Conservation (phyloP, 2,888 invertebrate species). For the Drosophila quinaria region DNA sequence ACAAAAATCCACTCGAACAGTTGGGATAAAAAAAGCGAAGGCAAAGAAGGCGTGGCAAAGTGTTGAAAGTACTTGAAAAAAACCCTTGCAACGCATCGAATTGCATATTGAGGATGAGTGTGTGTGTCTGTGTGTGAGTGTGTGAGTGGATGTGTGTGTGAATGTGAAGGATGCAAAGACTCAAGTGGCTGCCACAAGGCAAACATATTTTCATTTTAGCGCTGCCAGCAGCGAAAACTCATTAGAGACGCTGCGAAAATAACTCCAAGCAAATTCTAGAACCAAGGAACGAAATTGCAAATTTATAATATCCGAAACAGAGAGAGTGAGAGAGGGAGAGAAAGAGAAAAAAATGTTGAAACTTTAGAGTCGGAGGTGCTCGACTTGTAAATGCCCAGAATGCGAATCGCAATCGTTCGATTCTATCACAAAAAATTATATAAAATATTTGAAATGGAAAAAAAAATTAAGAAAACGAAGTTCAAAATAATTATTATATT, state of each 20-base stretch:
- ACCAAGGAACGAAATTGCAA: constrained; percentile 68
- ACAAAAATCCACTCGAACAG: constrained; percentile 35
- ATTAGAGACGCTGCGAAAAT: constrained; percentile 71
- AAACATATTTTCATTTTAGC: constrained; percentile 76
- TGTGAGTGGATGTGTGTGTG: constrained; percentile 15
- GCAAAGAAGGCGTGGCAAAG: constrained; percentile 47
- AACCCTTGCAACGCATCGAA: constrained; percentile 57
- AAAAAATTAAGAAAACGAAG: no score
- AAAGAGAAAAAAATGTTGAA: not conserved
- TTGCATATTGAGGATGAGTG: constrained; percentile 54
- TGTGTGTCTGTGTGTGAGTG: constrained; percentile 2
- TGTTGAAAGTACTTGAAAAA: constrained; percentile 56
- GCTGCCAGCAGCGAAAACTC: constrained; percentile 69
- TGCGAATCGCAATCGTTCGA: not conserved
- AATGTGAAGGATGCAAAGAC: constrained; percentile 30
- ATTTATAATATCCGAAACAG: constrained; percentile 77
- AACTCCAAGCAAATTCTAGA: constrained; percentile 44
- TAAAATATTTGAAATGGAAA: not conserved
- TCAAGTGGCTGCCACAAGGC: constrained; percentile 56
- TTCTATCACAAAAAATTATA: not conserved
- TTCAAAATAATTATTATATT: no score
- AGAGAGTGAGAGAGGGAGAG: not conserved
- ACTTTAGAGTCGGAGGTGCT: not conserved
- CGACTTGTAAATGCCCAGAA: not conserved
- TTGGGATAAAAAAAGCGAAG: constrained; percentile 39